A percentile compares a stretch with the other conserved stretches of the same genome.
phyloP scores from a whole-genome alignment of 2,113 vertebrate species.

The Eonycteris spelaea region DNA sequence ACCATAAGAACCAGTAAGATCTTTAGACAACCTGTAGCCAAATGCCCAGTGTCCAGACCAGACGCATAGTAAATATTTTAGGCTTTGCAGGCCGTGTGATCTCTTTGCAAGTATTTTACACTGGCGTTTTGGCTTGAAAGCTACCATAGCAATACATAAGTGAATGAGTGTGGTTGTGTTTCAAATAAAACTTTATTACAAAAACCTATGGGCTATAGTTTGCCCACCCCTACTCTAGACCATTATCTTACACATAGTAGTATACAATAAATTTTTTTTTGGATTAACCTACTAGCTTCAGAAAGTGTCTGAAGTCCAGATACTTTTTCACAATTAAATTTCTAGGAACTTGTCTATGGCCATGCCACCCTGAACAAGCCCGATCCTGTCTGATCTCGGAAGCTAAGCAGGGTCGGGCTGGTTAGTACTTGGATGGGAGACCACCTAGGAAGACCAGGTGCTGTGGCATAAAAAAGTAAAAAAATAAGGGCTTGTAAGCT shows the following conservation, averaged over 20 bases:
- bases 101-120: background rate
- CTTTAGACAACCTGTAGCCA: background rate
- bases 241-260: background rate
- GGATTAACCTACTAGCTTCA: background rate
- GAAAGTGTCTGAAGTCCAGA: background rate
- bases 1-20: background rate
- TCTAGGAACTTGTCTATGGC: background rate
- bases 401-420: too few relatives aligned
- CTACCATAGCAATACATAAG: background rate
- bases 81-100: background rate
- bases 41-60: background rate
- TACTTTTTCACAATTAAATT: background rate
- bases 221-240: background rate
- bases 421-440: too few relatives aligned
- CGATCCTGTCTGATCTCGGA: too few relatives aligned
- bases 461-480: too few relatives aligned
- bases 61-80: background rate
- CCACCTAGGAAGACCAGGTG: too few relatives aligned
- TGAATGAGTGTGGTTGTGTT: background rate
- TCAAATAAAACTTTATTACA: slow-evolving; percentile 18
- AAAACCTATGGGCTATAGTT: background rate
- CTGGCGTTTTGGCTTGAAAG: background rate
- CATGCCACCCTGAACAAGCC: too few relatives aligned
- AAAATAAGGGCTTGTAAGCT: too few relatives aligned
- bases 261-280: background rate